Evolutionary conservation across 2,888 invertebrate species (phyloP).

Genomic region (Bellardia pandia): DNA sequence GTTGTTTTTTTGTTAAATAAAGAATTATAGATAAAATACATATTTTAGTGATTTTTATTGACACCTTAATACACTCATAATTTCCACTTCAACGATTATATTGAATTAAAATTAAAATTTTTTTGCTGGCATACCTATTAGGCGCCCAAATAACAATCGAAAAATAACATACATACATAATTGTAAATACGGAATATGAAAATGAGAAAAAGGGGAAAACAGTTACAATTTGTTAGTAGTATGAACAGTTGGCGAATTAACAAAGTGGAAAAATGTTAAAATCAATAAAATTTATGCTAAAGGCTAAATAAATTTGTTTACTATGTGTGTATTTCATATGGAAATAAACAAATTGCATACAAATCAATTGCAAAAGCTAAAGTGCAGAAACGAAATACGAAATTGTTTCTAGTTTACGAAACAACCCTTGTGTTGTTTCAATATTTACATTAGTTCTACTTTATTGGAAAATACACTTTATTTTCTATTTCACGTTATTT

Average conservation of each 20-base stretch:
- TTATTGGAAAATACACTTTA: slow-evolving; percentile 2
- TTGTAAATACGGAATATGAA: slow-evolving; percentile 35
- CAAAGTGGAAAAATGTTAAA: slow-evolving; percentile 80
- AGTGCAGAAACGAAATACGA: slow-evolving; percentile 39
- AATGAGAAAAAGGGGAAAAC: slow-evolving; percentile 30
- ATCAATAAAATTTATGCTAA: slow-evolving; percentile 68
- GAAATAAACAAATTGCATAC: slow-evolving; percentile 64
- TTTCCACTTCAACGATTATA: slow-evolving; percentile 66
- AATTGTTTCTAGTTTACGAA: slow-evolving; percentile 33
- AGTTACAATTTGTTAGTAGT: slow-evolving; percentile 78
- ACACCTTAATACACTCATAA: slow-evolving; percentile 72
- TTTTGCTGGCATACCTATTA: slow-evolving; percentile 54
- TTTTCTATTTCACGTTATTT: slow-evolving; percentile 1
- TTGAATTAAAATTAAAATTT: slow-evolving; percentile 60
- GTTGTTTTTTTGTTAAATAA: background rate
- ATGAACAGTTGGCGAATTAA: slow-evolving; percentile 79
- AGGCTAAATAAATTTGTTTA: slow-evolving; percentile 57
- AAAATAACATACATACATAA: slow-evolving; percentile 37
- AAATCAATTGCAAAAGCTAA: slow-evolving; percentile 65
- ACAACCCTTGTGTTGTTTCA: slow-evolving; percentile 52
- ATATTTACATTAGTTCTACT: slow-evolving; percentile 45
- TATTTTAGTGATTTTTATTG: slow-evolving; percentile 71
- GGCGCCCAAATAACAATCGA: slow-evolving; percentile 65
- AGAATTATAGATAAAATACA: slow-evolving; percentile 59
- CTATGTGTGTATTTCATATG: slow-evolving; percentile 2